Percentiles rank a stretch among this genome's conserved stretches.
These are phyloP conservation scores for Pagetopsis macropterus DNA, from an alignment of 2,797 vertebrate species.

Conservation along the genomic window DNA sequence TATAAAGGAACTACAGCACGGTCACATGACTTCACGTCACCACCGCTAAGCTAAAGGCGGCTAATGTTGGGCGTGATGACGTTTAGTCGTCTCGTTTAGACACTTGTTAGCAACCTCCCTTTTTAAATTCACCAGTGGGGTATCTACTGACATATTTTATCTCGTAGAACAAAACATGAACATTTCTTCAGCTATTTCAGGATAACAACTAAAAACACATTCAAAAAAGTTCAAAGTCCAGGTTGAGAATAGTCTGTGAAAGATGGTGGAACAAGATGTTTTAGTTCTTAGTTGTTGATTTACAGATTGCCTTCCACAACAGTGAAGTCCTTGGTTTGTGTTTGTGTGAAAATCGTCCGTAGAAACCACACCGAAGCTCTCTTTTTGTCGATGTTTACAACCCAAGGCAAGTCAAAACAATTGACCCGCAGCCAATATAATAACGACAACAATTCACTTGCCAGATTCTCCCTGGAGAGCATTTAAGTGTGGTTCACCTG, in stretches of 20 bases:
- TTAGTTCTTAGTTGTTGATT: neutral
- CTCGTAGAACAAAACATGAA: no score
- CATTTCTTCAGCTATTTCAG: no score
- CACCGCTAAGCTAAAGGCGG: no score
- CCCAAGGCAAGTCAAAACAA: conserved; percentile 14
- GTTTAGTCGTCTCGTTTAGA: no score
- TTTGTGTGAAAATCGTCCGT: conserved; percentile 33
- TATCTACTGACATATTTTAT: no score
- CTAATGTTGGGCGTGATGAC: no score
- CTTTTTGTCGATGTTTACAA: conserved; percentile 21
- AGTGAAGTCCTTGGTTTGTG: conserved; percentile 15
- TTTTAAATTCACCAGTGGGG: no score
- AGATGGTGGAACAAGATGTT: neutral
- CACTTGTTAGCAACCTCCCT: no score
- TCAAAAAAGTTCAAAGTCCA: neutral
- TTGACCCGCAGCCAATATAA: neutral
- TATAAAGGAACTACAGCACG: no score
- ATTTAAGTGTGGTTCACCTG: conserved; percentile 50
- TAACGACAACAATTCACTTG: neutral
- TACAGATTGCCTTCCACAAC: conserved; percentile 5
- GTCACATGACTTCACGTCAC: no score
- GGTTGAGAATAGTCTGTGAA: conserved; percentile 10
- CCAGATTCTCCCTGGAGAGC: neutral
- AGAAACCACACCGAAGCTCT: conserved; percentile 72
- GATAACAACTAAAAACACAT: no score